Evolutionary conservation across 2,113 vertebrate genomes (phyloP).

Genomic region (Petrocephalus zakoni): DNA sequence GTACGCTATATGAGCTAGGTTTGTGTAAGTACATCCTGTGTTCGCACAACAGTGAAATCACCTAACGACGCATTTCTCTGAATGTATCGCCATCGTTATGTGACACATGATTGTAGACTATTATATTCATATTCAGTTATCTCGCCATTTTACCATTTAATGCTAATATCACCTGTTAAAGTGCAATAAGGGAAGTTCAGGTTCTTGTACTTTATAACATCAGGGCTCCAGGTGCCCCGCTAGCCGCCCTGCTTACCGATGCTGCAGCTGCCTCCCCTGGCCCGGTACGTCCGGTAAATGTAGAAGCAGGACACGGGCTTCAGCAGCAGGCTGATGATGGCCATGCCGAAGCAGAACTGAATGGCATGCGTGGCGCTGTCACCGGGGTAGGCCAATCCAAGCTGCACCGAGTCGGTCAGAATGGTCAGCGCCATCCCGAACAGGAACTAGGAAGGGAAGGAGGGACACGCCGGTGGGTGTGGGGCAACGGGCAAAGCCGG

Average conservation of each 20-base stretch:
- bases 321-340: slow-evolving; percentile 84
- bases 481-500: neutral
- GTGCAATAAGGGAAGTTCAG: no score
- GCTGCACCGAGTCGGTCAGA: slow-evolving; percentile 77
- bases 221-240: neutral
- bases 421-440: slow-evolving; percentile 70
- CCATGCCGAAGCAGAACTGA: slow-evolving; percentile 77
- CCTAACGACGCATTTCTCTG: no score
- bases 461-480: neutral
- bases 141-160: no score
- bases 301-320: slow-evolving; percentile 84
- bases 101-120: no score
- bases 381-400: slow-evolving; percentile 66
- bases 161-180: no score
- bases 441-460: slow-evolving; percentile 70
- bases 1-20: no score
- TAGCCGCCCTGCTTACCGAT: slow-evolving; percentile 60
- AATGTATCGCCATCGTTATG: no score
- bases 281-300: slow-evolving; percentile 82
- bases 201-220: no score
- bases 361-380: fast-evolving
- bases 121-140: no score
- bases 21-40: no score
- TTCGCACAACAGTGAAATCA: no score
- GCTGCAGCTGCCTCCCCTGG: slow-evolving; percentile 77